Percentiles rank a stretch among this genome's conserved stretches.
Evolutionary conservation across 2,888 invertebrate species (phyloP).

Genomic region (Drosophila algonquin): DNA sequence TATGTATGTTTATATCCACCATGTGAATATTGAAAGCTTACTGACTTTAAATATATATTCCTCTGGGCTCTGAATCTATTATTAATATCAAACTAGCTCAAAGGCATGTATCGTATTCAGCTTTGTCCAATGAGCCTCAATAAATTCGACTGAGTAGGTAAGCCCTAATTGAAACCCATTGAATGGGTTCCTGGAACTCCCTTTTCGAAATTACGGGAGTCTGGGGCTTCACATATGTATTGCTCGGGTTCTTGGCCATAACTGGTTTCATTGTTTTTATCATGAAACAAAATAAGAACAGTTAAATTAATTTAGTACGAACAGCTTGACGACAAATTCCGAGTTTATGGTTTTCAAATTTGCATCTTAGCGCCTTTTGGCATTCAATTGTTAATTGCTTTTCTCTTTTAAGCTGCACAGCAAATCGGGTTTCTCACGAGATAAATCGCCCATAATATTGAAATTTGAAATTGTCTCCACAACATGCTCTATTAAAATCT

Average conservation of each 20-base stretch:
- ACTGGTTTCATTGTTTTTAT: constrained; percentile 48
- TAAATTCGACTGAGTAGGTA: too few relatives aligned
- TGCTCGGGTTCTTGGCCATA: constrained; percentile 34
- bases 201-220: neutral
- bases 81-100: neutral
- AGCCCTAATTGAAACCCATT: too few relatives aligned
- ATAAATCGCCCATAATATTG: constrained; percentile 25
- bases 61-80: neutral
- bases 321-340: constrained; percentile 42
- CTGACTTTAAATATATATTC: too few relatives aligned
- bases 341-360: constrained; percentile 20
- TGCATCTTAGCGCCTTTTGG: constrained; percentile 63
- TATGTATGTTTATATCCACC: too few relatives aligned
- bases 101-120: neutral
- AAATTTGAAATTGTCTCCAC: constrained; percentile 16
- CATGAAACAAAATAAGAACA: constrained; percentile 33
- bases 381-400: constrained; percentile 53
- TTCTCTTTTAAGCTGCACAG: constrained; percentile 16
- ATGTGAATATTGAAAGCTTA: too few relatives aligned
- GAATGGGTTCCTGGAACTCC: neutral
- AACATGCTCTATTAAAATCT: constrained; percentile 37
- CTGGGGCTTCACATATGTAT: constrained; percentile 8
- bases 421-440: constrained; percentile 26
- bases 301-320: constrained; percentile 42
- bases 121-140: too few relatives aligned